Evolutionary conservation across 2,888 invertebrate species (phyloP).

Genomic region (Tiliacea citrago): DNA sequence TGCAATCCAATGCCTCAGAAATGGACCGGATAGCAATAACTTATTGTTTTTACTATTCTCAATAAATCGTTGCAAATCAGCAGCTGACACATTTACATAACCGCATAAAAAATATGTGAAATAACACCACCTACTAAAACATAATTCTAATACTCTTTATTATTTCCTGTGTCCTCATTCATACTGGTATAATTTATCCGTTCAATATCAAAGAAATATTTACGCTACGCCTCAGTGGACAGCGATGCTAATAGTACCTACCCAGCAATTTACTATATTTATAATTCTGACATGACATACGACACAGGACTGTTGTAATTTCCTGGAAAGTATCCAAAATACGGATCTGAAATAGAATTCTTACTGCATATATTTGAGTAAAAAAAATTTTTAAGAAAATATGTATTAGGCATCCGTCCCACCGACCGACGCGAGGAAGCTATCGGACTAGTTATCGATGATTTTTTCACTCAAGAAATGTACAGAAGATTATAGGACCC

Average conservation of each 20-base stretch:
- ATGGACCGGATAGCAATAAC: not conserved
- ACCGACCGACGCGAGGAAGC: not conserved
- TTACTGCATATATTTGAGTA: constrained; percentile 40
- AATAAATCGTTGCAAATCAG: constrained; percentile 10
- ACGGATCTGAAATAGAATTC: constrained; percentile 61
- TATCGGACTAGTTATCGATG: not conserved
- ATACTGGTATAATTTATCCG: constrained; percentile 50
- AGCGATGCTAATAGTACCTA: constrained; percentile 52
- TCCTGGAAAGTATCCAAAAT: constrained; percentile 69
- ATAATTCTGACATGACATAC: constrained; percentile 69
- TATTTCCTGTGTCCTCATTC: constrained; percentile 52
- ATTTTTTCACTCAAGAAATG: not conserved
- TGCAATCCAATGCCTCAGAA: too few species aligned
- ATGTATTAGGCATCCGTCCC: not conserved
- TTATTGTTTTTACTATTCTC: not conserved
- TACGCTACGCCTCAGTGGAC: constrained; percentile 57
- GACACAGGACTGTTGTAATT: constrained; percentile 61
- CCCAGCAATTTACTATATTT: constrained; percentile 65
- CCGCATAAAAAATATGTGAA: constrained; percentile 15
- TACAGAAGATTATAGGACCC: not conserved
- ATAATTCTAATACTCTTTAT: constrained; percentile 41
- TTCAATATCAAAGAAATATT: constrained; percentile 60
- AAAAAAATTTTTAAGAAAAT: constrained; percentile 23
- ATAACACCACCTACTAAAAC: constrained; percentile 19
- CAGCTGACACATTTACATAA: constrained; percentile 30